phyloP scores from a whole-genome alignment of 2,797 vertebrate genomes.

The Enoplosus armatus region DNA sequence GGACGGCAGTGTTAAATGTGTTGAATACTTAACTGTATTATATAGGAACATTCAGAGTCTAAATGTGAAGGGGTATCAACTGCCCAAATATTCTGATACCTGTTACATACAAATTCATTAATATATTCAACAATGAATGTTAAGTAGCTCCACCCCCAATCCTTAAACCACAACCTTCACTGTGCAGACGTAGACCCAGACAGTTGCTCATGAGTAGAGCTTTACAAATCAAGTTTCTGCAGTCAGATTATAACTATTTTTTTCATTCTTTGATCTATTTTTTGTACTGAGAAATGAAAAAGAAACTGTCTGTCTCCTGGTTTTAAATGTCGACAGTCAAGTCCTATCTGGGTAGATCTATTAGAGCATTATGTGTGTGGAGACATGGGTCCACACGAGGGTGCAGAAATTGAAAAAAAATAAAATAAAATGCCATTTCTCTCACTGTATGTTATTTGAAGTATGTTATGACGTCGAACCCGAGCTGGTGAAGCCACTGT shows the following conservation, averaged over 20 bases:
- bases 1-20: conserved; percentile 54
- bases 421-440: conserved; percentile 61
- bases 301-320: conserved; percentile 50
- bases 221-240: conserved; percentile 62
- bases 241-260: conserved; percentile 70
- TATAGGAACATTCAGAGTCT: conserved; percentile 82
- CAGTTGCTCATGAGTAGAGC: conserved; percentile 73
- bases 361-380: conserved; percentile 56
- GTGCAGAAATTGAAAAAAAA: conserved; percentile 39
- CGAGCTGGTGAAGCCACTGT: conserved; percentile 61
- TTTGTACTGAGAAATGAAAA: conserved; percentile 70
- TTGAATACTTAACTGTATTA: conserved; percentile 72
- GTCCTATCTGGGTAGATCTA: conserved; percentile 59
- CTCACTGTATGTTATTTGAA: conserved; percentile 60
- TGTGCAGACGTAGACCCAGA: conserved; percentile 85
- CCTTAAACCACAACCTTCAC: conserved; percentile 88
- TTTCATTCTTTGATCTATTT: conserved; percentile 78
- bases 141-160: conserved; percentile 77
- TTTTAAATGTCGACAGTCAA: conserved; percentile 64
- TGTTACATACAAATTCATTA: conserved; percentile 62
- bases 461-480: conserved; percentile 44
- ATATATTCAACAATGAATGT: conserved; percentile 80
- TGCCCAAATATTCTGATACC: conserved; percentile 78
- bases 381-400: conserved; percentile 32
- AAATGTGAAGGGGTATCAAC: conserved; percentile 80